Conservation (phyloP, 2,888 invertebrate genomes). For the Dynastes maya region DNA sequence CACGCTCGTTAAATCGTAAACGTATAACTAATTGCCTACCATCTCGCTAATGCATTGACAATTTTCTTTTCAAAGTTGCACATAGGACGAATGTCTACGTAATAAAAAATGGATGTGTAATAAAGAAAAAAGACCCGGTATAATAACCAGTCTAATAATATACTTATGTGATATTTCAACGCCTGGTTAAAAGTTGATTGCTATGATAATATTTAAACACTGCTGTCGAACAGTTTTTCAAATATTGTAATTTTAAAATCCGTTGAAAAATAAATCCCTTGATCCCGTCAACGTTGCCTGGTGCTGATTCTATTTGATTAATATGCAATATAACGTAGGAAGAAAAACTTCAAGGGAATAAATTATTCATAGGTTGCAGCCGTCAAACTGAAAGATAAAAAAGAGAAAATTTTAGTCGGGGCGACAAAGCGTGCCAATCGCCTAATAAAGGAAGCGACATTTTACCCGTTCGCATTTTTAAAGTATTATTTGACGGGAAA, state of each 20-base stretch:
- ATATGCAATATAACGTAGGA: constrained; percentile 20
- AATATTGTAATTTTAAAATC: constrained; percentile 20
- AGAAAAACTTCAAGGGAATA: constrained; percentile 13
- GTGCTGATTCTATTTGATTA: constrained; percentile 21
- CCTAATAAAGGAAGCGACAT: constrained; percentile 19
- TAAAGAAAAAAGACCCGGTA: too few species aligned
- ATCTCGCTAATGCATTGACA: too few species aligned
- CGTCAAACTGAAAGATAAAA: constrained; percentile 17
- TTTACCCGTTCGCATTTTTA: constrained; percentile 2
- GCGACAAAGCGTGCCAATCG: not conserved
- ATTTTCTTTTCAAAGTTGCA: too few species aligned
- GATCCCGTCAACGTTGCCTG: not conserved
- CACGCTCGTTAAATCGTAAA: too few species aligned
- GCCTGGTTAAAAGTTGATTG: too few species aligned
- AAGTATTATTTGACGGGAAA: not conserved
- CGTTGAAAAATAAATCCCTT: constrained; percentile 22
- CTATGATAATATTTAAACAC: too few species aligned
- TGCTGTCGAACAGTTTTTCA: too few species aligned
- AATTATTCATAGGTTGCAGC: constrained; percentile 34
- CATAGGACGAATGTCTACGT: too few species aligned
- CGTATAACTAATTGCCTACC: too few species aligned
- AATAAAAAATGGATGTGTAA: too few species aligned
- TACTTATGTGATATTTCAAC: too few species aligned
- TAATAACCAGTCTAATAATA: too few species aligned
- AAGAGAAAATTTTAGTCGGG: constrained; percentile 5